These are phyloP conservation scores for Marasmarcha lunaedactyla DNA, from an alignment of 2,888 invertebrate species.

Conservation along the genomic window DNA sequence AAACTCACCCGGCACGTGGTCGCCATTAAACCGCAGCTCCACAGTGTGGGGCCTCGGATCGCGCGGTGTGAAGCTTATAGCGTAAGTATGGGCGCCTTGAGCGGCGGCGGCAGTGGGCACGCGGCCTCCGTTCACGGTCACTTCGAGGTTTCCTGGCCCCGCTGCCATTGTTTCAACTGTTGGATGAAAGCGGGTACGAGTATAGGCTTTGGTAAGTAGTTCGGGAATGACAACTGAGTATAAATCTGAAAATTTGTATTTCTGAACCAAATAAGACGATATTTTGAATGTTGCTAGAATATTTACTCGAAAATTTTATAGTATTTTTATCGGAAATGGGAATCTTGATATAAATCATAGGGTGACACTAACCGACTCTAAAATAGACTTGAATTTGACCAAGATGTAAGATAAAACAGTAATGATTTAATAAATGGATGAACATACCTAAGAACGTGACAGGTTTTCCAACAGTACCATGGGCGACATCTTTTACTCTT, in stretches of 20 bases:
- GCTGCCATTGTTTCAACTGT: conserved; percentile 97
- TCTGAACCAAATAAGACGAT: too few species aligned
- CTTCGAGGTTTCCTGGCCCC: conserved; percentile 98
- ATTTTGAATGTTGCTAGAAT: too few species aligned
- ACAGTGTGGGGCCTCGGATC: conserved; percentile 93
- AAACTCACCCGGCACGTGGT: conserved; percentile 88
- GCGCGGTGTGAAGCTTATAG: conserved; percentile 96
- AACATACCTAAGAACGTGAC: conserved; percentile 88
- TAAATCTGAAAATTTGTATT: too few species aligned
- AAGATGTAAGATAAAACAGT: too few species aligned
- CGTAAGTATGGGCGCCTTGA: conserved; percentile 95
- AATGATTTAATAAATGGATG: too few species aligned
- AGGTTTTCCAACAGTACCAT: conserved; percentile 89
- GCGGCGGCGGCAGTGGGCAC: conserved; percentile 97
- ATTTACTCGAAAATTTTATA: too few species aligned
- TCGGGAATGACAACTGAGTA: neutral
- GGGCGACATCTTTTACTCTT: conserved; percentile 91
- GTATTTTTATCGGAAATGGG: too few species aligned
- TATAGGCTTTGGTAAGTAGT: too few species aligned
- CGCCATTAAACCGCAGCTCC: conserved; percentile 95
- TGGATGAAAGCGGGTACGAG: conserved; percentile 1
- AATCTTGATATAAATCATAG: too few species aligned
- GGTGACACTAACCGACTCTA: too few species aligned
- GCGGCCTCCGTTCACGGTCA: conserved; percentile 96
- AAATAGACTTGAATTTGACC: too few species aligned